A percentile compares a stretch with the other conserved stretches of the same genome.
These are phyloP conservation scores for Athene noctua DNA, from an alignment of 2,113 vertebrate genomes.

Conservation along the genomic window DNA sequence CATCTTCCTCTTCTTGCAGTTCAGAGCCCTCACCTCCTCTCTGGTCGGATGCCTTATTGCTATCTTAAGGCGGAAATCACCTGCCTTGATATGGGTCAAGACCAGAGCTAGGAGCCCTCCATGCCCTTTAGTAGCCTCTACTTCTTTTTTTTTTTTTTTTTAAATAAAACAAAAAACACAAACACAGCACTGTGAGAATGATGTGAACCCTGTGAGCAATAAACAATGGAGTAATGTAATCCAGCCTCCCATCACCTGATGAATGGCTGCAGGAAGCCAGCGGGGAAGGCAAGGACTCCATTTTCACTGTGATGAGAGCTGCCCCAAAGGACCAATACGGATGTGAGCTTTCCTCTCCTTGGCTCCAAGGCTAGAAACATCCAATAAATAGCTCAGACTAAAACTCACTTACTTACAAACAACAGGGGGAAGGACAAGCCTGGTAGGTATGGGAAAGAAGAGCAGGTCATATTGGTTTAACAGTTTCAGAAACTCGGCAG, in stretches of 20 bases:
- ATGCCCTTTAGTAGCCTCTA: neutral
- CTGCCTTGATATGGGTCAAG: neutral
- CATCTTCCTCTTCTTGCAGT: neutral
- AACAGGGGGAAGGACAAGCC: neutral
- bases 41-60: neutral
- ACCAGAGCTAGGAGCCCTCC: neutral
- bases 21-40: neutral
- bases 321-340: conserved; percentile 11
- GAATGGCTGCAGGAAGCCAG: neutral
- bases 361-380: conserved; percentile 34
- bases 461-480: neutral
- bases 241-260: neutral
- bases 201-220: conserved; percentile 38
- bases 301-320: conserved; percentile 31
- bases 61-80: neutral
- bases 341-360: conserved; percentile 37
- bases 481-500: neutral
- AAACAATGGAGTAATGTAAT: conserved; percentile 6
- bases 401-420: conserved; percentile 13
- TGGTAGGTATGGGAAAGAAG: neutral
- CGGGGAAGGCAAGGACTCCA: neutral
- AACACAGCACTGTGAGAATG: neutral
- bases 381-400: conserved; percentile 48
- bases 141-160: neutral
- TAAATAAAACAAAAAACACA: neutral